A percentile compares a stretch with the other conserved stretches of the same genome.
phyloP scores from a whole-genome alignment of 2,888 invertebrate species.

The Stenotaenia linearis region DNA sequence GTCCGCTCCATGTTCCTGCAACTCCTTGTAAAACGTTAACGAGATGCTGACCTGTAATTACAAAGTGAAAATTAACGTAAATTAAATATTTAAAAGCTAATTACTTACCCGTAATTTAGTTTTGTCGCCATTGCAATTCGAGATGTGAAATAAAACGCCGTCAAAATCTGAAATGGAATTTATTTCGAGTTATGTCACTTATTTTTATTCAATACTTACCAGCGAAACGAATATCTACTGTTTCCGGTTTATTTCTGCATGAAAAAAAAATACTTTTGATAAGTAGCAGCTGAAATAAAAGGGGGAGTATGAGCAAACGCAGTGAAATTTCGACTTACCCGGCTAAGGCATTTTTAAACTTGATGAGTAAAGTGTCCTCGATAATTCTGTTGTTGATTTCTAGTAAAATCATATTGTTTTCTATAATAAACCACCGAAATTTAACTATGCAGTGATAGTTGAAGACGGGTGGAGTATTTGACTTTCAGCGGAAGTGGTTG shows the following conservation, averaged over 20 bases:
- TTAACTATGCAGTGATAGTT: not conserved
- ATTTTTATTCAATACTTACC: constrained; percentile 27
- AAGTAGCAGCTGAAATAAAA: not conserved
- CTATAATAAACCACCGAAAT: not conserved
- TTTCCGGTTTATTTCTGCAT: constrained; percentile 87
- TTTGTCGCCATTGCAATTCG: constrained; percentile 93
- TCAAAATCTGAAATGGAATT: constrained; percentile 77
- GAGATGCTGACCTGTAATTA: constrained; percentile 86
- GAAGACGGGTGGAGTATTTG: not conserved
- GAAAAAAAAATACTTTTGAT: constrained; percentile 34
- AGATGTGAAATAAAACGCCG: constrained; percentile 96
- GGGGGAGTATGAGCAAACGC: too few species aligned
- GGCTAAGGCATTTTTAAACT: constrained; percentile 91
- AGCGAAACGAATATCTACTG: constrained; percentile 81
- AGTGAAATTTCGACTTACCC: constrained; percentile 73
- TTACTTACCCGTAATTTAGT: constrained; percentile 87
- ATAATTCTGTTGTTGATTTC: constrained; percentile 99
- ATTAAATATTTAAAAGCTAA: not conserved
- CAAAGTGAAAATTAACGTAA: constrained; percentile 8
- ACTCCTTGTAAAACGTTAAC: constrained; percentile 95
- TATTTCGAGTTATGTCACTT: not conserved
- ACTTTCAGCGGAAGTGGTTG: not conserved
- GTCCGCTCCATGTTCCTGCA: constrained; percentile 97
- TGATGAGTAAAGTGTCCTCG: constrained; percentile 90
- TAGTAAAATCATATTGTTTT: constrained; percentile 75